phyloP scores from a whole-genome alignment of 2,888 invertebrate species.

The Caenorhabditis becei region DNA sequence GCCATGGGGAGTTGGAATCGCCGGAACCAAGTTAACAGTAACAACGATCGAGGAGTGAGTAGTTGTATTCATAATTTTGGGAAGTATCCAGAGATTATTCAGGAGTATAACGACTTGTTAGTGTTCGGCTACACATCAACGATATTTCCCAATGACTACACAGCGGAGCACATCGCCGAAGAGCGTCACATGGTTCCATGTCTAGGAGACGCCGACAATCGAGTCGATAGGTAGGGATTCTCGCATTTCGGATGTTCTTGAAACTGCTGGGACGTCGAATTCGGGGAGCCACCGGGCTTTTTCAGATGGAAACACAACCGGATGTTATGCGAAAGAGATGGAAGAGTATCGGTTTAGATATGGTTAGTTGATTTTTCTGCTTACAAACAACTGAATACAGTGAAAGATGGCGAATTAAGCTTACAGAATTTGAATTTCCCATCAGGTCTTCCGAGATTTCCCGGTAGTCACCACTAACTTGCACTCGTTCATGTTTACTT shows the following conservation, averaged over 20 bases:
- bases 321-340: not conserved
- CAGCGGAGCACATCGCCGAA: constrained; percentile 68
- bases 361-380: constrained; percentile 23
- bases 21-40: constrained; percentile 24
- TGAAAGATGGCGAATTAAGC: not conserved
- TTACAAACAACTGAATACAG: not conserved
- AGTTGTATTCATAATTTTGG: too few relatives aligned
- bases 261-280: not conserved
- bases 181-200: constrained; percentile 74
- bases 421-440: constrained; percentile 40
- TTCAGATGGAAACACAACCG: not conserved
- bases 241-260: not conserved
- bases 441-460: constrained; percentile 16
- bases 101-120: constrained; percentile 65
- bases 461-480: not conserved
- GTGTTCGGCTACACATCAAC: constrained; percentile 76
- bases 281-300: constrained; percentile 4
- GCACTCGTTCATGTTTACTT: not conserved
- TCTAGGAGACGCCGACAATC: constrained; percentile 69
- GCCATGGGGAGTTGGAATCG: constrained; percentile 58
- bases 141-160: constrained; percentile 66
- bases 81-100: constrained; percentile 2
- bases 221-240: constrained; percentile 66
- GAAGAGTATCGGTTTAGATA: not conserved
- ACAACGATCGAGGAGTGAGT: constrained; percentile 34